Evolutionary conservation across 2,797 vertebrate genomes (phyloP), one percentile per base, ranked within the genome.

Genomic region (Darevskia mixta): DNA sequence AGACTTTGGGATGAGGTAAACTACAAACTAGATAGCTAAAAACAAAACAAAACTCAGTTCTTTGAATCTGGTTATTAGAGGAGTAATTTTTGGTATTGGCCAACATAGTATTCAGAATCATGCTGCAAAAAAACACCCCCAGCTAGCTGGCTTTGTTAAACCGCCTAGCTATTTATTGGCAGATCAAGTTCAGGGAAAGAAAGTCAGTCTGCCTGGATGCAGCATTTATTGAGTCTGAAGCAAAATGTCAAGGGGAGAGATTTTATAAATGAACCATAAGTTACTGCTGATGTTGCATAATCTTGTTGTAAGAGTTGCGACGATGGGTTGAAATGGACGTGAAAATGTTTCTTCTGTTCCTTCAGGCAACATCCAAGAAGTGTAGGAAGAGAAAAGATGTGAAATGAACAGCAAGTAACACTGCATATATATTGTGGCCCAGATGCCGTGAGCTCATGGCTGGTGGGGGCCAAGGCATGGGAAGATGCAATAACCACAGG

Each of bases 141-240:
- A 72, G 55, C 35, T 81, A 15, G 27, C 23, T 87, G 69, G 38
- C 71, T 82, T 82, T 2, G 5, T 35, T 82, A 87, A 82, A 82
- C 58, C 35, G n/a, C 35, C 49, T 61, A 32, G 71, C 38, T 69
- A 82, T 82, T 82, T 82, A 41, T 73, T 87, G 71, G 71, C 79
- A 87, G 71, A 66, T 82, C 41, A 82, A 23, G 58, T 66, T 87
- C 58, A 66, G 38, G n/a, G 38, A 82, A 79, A 87, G 38, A 38
- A 76, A 76, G 61, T 41, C 58, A 66, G 13, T 76, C 13, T 87
- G 79, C 69, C 67, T 81, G 67, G 79, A 87, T 80, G 49, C 8
- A n/a, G 49, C 20, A 64, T 82, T 87, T 87, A 82, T 66, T 82
- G 79, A 82, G 38, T 82, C n/a, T 38, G 41, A 66, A 82, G 32